phyloP scores from a whole-genome alignment of 2,888 invertebrate genomes.

The Drosophila robusta region DNA sequence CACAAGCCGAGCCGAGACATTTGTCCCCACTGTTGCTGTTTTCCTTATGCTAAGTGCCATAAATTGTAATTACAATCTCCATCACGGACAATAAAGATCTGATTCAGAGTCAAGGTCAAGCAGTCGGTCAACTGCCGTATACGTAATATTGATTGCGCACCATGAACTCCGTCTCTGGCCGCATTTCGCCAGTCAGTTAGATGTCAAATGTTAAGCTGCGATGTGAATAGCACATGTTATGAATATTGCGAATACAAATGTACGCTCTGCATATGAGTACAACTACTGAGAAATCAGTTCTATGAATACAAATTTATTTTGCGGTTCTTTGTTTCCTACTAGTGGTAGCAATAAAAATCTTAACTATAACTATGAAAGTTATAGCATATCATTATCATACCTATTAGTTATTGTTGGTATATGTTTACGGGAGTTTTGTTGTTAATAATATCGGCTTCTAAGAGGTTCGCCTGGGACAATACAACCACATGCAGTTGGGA shows the following conservation, averaged over 20 bases:
- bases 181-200: constrained; percentile 1
- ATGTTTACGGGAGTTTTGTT: too few species aligned
- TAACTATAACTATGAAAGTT: too few species aligned
- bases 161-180: constrained; percentile 13
- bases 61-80: constrained; percentile 50
- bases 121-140: constrained; percentile 47
- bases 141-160: constrained; percentile 34
- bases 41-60: constrained; percentile 36
- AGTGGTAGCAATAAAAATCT: too few species aligned
- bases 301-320: too few species aligned
- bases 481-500: too few species aligned
- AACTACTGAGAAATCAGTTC: too few species aligned
- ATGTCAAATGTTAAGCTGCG: constrained; percentile 18
- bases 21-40: constrained; percentile 7
- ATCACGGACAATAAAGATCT: neutral
- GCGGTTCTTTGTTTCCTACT: too few species aligned
- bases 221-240: constrained; percentile 13
- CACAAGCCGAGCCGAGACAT: constrained; percentile 4
- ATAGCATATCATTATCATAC: too few species aligned
- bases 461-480: too few species aligned
- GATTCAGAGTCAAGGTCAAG: constrained; percentile 39
- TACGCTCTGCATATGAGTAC: neutral
- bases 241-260: constrained; percentile 26
- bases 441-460: too few species aligned
- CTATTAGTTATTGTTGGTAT: too few species aligned